Base-by-base conservation (phyloP, 2,113 vertebrate species). In the Fulmarus glacialis region DNA sequence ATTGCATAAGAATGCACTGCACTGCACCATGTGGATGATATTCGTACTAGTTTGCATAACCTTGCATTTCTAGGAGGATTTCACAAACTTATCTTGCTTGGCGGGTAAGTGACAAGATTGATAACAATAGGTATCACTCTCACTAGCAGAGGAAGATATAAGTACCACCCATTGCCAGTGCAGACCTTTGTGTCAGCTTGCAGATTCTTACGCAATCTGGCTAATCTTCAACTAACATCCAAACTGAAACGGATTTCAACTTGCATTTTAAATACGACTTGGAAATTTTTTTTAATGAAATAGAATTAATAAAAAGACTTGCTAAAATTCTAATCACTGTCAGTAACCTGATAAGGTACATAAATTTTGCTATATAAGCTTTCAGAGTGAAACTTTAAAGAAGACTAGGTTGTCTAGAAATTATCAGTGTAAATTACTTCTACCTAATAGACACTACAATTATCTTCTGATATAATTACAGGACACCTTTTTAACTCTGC, bases 381-480 rank as follows among this genome's bases (percentile, higher is more conserved):
- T 75, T 59, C 64, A 74, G 23, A 70, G 38, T 30, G 27, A 83
- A 90, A 59, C 60, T 71, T 1, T 32, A 59, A 67, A 72, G 53
- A 78, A 32, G 40, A n/a, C 56, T 43, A 55, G 4, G 43, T 48
- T 83, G 30, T 60, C 64, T 87, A 87, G 60, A 89, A 95, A 70
- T 87, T 58, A 64, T 18, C 55, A 53, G 24, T 53, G 30, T 79
- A 79, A 91, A 89, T 90, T 79, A 82, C 12, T 70, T 72, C 48
- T 90, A 53, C 30, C 12, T 62, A 89, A 85, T 11, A 91, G 43
- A 82, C 17, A 53, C 20, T 94, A 59, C 60, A 82, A 6, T 83
- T 72, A 79, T 63, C 48, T 82, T 85, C 53, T 84, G 40, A 56
- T 91, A 56, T 47, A 93, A 93, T 59, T 75, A 78, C 5, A 85